Base-by-base conservation (phyloP, 2,888 invertebrate genomes). In the Tricholauxania praeusta region DNA sequence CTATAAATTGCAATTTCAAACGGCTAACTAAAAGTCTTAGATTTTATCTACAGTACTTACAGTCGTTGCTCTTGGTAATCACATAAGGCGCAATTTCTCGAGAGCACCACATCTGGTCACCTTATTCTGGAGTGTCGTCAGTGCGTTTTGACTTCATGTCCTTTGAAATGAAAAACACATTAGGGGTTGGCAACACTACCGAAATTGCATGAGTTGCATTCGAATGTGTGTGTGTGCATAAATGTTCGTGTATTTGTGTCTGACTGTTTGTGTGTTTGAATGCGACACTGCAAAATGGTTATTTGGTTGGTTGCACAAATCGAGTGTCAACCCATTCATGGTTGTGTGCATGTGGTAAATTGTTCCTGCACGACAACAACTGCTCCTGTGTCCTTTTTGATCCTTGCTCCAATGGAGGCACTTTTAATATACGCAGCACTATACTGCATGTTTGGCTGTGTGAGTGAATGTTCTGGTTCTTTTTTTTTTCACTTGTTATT, bases 291-390 rank as follows among this genome's bases (percentile, higher is more conserved):
- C 62, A 51, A 17, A 32, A 49, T 63, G 70, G 70, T 70, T 79
- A 77, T 80, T 80, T 80, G 79, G 79, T 79, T 80, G 75, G 78
- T 79, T 80, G 79, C 72, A 78, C 78, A 75, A 74, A 75, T 75
- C 76, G 72, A 75, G 75, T 75, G 75, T 74, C 72, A 74, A 72
- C 76, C 73, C 72, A 72, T 74, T 71, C 66, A 72, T 72, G 73
- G 66, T 71, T 63, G 72, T 72, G 69, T 72, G 69, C 69, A 69
- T 74, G 74, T 51, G 72, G 74, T 74, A 71, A 74, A 74, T 70
- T 74, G 72, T 65, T 62, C 67, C 68, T 52, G 68, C 28, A 32
- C 62, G 28, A 28, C 4, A 12, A 12, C n/a, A 39, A 62, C 55
- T 22, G 22, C 12, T 17, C 47, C 15, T 59, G 49, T 51, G n/a